A percentile compares a stretch with the other conserved stretches of the same genome.
Conservation (phyloP, 2,113 vertebrate species). For the Heterotilapia buettikoferi region DNA sequence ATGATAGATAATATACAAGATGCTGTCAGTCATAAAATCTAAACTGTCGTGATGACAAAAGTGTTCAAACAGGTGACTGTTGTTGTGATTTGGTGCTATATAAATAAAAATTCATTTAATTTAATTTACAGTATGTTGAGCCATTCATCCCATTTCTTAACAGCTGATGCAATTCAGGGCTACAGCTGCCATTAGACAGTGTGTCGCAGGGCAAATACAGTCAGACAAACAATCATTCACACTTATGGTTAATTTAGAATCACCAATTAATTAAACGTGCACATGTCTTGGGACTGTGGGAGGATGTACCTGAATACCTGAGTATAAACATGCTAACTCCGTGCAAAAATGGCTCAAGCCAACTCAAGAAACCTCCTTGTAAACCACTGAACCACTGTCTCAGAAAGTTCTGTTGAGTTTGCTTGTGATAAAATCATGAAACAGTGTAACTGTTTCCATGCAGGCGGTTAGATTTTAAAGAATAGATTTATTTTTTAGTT, state of each 20-base stretch:
- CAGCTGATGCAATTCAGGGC: background rate
- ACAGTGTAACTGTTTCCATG: background rate
- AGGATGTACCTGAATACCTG: background rate
- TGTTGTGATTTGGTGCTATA: background rate
- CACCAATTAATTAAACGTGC: background rate
- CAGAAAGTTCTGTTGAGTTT: background rate
- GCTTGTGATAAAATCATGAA: background rate
- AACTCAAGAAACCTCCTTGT: background rate
- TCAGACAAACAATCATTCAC: background rate
- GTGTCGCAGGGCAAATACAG: background rate
- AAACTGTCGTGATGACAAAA: background rate
- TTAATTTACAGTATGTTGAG: background rate
- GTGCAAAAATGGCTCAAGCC: background rate
- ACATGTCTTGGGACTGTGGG: background rate
- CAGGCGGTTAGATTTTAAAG: background rate
- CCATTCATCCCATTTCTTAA: background rate
- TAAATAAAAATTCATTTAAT: background rate
- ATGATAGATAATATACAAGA: background rate
- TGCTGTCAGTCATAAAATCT: background rate
- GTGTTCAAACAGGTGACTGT: background rate
- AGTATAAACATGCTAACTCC: background rate
- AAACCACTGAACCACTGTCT: background rate
- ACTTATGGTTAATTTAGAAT: background rate
- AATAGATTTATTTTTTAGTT: background rate
- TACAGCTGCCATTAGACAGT: background rate